These are phyloP conservation scores for Drosophila repleta DNA, from an alignment of 1,140 invertebrate species.

Conservation along the genomic window DNA sequence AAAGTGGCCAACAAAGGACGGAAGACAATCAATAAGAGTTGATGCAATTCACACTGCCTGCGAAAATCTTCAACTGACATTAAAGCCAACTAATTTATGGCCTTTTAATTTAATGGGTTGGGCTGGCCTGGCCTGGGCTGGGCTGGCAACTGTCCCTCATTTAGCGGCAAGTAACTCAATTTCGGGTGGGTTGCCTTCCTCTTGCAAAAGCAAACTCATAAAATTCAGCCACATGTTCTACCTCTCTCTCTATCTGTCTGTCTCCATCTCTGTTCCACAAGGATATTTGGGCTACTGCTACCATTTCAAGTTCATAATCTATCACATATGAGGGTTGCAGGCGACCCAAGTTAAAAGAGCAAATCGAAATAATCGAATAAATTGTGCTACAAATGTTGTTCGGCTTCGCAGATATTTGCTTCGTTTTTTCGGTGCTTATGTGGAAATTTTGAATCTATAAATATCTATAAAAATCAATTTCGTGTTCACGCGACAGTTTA, in stretches of 20 bases:
- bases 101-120: slow-evolving; percentile 83
- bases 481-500: slow-evolving; percentile 76
- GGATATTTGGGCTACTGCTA: slow-evolving; percentile 54
- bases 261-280: slow-evolving; percentile 1
- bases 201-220: slow-evolving; percentile 43
- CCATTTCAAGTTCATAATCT: slow-evolving; percentile 77
- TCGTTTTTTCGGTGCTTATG: slow-evolving; percentile 62
- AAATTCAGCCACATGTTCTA: slow-evolving; percentile 21
- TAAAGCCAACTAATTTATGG: slow-evolving; percentile 79
- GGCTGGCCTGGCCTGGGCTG: slow-evolving; percentile 54
- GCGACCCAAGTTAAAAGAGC: slow-evolving; percentile 24
- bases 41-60: slow-evolving; percentile 72
- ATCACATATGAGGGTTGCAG: slow-evolving; percentile 75
- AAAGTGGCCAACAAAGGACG: slow-evolving; percentile 46
- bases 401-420: slow-evolving; percentile 28
- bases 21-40: slow-evolving; percentile 54
- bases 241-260: not conserved
- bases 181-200: slow-evolving; percentile 48
- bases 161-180: slow-evolving; percentile 53
- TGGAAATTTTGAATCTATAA: slow-evolving; percentile 80
- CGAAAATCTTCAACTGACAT: slow-evolving; percentile 74
- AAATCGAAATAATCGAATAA: slow-evolving; percentile 71
- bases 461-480: slow-evolving; percentile 83
- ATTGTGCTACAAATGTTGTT: slow-evolving; percentile 66
- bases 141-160: slow-evolving; percentile 66